A percentile compares a stretch with the other conserved stretches of the same genome.
phyloP scores from a whole-genome alignment of 2,797 vertebrate genomes.

The Aldrovandia affinis region DNA sequence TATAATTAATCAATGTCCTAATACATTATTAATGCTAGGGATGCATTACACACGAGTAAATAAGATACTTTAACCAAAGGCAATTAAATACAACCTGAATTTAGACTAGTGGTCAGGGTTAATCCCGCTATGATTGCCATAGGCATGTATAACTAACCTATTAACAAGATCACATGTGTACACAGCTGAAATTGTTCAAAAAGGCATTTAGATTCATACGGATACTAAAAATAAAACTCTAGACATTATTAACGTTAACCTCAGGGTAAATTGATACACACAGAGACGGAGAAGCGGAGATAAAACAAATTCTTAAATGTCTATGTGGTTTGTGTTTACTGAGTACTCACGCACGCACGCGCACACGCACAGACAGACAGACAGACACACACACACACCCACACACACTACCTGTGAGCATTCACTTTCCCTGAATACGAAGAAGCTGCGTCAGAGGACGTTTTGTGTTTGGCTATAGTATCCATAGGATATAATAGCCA shows the following conservation, averaged over 20 bases:
- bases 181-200: background rate
- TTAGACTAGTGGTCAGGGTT: background rate
- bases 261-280: background rate
- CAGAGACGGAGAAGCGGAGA: background rate
- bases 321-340: background rate
- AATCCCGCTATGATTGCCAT: background rate
- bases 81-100: background rate
- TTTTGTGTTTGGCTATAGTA: too few relatives aligned
- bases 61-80: background rate
- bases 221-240: too few relatives aligned
- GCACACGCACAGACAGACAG: conserved; percentile 14
- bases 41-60: background rate
- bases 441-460: conserved; percentile 29
- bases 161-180: background rate
- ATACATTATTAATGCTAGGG: background rate
- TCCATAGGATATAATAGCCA: background rate
- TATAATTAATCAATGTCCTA: background rate
- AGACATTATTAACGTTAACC: too few relatives aligned
- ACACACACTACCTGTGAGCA: conserved; percentile 22
- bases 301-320: background rate
- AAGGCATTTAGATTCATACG: background rate
- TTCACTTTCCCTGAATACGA: background rate
- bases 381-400: conserved; percentile 23
- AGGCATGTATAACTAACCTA: background rate
- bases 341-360: background rate